Conservation (phyloP, 2,113 vertebrate species). For the Colossoma macropomum region DNA sequence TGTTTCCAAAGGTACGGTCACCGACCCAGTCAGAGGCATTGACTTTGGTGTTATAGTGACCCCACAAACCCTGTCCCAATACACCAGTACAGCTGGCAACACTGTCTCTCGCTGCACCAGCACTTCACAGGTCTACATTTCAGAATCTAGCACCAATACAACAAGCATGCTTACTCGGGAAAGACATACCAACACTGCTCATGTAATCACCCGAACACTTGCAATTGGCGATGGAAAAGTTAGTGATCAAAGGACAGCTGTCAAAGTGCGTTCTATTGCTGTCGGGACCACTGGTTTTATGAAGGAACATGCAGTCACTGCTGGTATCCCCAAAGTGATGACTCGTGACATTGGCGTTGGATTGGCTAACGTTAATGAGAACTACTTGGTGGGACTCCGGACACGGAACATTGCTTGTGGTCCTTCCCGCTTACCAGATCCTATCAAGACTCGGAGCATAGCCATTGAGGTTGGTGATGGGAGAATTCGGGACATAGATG, state of each 20-base stretch:
- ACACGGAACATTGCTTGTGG: conserved; percentile 94
- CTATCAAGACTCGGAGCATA: conserved; percentile 81
- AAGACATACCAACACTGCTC: conserved; percentile 86
- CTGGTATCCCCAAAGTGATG: conserved; percentile 60
- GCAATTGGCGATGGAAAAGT: conserved; percentile 85
- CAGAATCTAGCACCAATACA: conserved; percentile 84
- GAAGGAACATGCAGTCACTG: conserved; percentile 19
- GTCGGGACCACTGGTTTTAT: conserved; percentile 78
- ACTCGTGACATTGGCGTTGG: conserved; percentile 89
- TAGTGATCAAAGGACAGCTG: conserved; percentile 68
- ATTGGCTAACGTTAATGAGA: conserved; percentile 86
- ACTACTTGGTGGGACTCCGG: conserved; percentile 91
- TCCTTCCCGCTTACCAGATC: conserved; percentile 79
- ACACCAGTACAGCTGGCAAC: conserved; percentile 80
- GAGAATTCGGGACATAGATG: conserved; percentile 66
- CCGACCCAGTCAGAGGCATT: conserved; percentile 72
- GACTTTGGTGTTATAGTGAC: conserved; percentile 80
- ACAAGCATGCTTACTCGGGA: conserved; percentile 78
- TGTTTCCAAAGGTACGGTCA: conserved; percentile 74
- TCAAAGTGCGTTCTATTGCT: conserved; percentile 81
- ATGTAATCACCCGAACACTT: conserved; percentile 74
- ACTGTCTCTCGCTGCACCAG: conserved; percentile 81
- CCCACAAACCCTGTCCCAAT: conserved; percentile 78
- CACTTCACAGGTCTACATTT: conserved; percentile 70
- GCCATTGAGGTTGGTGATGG: conserved; percentile 88